Percentiles rank a stretch among this genome's conserved stretches.
Evolutionary conservation across 2,888 invertebrate species (phyloP).

Genomic region (Mechanitis mazaeus): DNA sequence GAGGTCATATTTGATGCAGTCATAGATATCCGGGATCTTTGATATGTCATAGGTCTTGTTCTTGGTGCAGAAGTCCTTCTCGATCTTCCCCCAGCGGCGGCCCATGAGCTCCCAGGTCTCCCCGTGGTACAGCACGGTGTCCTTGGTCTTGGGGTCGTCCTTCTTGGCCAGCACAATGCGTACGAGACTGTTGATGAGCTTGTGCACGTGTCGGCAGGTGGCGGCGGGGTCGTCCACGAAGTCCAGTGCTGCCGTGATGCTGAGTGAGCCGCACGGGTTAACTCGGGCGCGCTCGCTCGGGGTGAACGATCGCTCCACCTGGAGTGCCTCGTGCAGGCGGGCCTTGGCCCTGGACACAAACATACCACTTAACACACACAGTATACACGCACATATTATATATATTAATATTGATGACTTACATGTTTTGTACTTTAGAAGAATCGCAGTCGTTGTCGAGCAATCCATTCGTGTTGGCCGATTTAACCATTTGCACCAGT

Average conservation of each 20-base stretch:
- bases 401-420: slow-evolving; percentile 50
- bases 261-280: slow-evolving; percentile 94
- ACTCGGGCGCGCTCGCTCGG: slow-evolving; percentile 89
- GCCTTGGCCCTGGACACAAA: slow-evolving; percentile 87
- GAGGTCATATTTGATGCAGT: slow-evolving; percentile 98
- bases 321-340: slow-evolving; percentile 94
- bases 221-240: slow-evolving; percentile 97
- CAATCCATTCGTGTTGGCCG: slow-evolving; percentile 98
- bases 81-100: slow-evolving; percentile 97
- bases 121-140: slow-evolving; percentile 96
- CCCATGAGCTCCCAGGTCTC: slow-evolving; percentile 99
- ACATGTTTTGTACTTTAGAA: slow-evolving; percentile 96
- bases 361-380: neutral
- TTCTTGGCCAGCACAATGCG: slow-evolving; percentile 89
- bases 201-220: slow-evolving; percentile 94
- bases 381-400: no score
- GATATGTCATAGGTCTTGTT: slow-evolving; percentile 96
- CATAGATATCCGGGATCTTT: slow-evolving; percentile 99
- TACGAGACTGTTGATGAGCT: slow-evolving; percentile 90
- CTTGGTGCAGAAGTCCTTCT: slow-evolving; percentile 97
- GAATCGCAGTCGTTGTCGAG: slow-evolving; percentile 99
- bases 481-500: slow-evolving; percentile 99
- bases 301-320: slow-evolving; percentile 91
- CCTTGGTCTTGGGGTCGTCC: slow-evolving; percentile 92
- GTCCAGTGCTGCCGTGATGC: slow-evolving; percentile 93